Conservation (phyloP, 2,797 vertebrate species). For the Semaprochilodus insignis region DNA sequence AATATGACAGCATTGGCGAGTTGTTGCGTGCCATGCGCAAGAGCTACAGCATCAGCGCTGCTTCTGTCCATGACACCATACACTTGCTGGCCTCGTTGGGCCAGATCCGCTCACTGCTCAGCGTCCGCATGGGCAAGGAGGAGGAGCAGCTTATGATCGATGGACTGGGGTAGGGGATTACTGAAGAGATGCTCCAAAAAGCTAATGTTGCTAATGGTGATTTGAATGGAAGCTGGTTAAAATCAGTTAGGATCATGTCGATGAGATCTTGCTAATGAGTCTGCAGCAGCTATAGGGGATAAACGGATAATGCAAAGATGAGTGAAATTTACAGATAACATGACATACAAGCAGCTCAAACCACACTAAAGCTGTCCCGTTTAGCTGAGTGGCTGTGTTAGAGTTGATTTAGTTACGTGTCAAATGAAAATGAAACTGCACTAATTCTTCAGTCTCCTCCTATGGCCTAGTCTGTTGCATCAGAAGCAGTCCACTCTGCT, state of each 20-base stretch:
- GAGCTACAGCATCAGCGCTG: slow-evolving; percentile 93
- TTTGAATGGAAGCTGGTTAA: not conserved
- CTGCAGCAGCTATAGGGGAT: not conserved
- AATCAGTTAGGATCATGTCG: not conserved
- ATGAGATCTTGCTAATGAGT: too few relatives aligned
- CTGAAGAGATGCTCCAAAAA: not conserved
- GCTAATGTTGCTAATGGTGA: not conserved
- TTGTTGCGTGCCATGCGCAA: slow-evolving; percentile 92
- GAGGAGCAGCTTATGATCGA: slow-evolving; percentile 98
- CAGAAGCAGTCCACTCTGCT: too few relatives aligned
- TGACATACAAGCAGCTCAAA: too few relatives aligned
- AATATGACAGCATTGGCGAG: slow-evolving; percentile 97
- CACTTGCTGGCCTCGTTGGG: slow-evolving; percentile 92
- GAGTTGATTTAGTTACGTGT: too few relatives aligned
- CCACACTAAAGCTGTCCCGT: too few relatives aligned
- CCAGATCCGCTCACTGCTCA: slow-evolving; percentile 94
- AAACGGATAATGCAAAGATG: not conserved
- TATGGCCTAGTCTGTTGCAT: too few relatives aligned
- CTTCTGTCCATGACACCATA: slow-evolving; percentile 92
- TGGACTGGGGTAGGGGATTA: slow-evolving; percentile 85
- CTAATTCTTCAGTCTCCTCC: too few relatives aligned
- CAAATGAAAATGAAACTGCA: too few relatives aligned
- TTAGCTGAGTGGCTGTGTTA: too few relatives aligned
- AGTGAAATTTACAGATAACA: too few relatives aligned
- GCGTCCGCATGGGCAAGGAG: slow-evolving; percentile 96